phyloP scores from a whole-genome alignment of 2,888 invertebrate species.

The Isoperla grammatica region DNA sequence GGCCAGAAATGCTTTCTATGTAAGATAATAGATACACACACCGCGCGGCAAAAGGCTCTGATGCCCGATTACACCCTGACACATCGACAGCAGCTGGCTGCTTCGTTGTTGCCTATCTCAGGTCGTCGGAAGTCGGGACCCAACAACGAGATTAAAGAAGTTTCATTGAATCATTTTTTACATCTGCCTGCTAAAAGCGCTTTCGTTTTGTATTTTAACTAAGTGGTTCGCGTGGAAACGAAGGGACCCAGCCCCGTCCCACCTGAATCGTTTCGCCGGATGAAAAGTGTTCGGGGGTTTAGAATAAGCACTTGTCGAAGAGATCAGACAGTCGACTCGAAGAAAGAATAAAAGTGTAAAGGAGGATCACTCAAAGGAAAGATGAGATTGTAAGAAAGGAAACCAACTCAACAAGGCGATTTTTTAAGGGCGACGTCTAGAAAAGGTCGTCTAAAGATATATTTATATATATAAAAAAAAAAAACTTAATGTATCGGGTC shows the following conservation, averaged over 20 bases:
- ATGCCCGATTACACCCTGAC: too few species aligned
- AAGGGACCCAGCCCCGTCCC: not conserved
- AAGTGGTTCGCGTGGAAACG: not conserved
- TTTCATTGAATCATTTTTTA: too few species aligned
- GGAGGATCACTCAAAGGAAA: not conserved
- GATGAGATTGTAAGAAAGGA: not conserved
- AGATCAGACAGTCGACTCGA: not conserved
- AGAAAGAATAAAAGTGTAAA: not conserved
- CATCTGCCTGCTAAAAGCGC: too few species aligned
- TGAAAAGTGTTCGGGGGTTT: not conserved
- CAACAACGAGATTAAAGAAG: too few species aligned
- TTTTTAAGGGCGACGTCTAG: not conserved
- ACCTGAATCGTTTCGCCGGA: not conserved
- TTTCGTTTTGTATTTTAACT: not conserved
- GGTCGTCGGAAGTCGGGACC: too few species aligned
- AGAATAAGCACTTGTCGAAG: constrained; percentile 8
- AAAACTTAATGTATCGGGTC: constrained; percentile 1
- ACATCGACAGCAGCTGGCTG: too few species aligned
- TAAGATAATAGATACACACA: too few species aligned
- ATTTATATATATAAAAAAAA: not conserved
- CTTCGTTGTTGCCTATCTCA: too few species aligned
- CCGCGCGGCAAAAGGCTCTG: too few species aligned
- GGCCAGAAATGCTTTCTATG: too few species aligned
- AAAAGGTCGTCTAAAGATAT: not conserved
- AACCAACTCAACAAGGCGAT: constrained; percentile 1